A percentile compares a stretch with the other conserved stretches of the same genome.
Conservation (phyloP, 2,888 invertebrate species). For the Euplexia lucipara region DNA sequence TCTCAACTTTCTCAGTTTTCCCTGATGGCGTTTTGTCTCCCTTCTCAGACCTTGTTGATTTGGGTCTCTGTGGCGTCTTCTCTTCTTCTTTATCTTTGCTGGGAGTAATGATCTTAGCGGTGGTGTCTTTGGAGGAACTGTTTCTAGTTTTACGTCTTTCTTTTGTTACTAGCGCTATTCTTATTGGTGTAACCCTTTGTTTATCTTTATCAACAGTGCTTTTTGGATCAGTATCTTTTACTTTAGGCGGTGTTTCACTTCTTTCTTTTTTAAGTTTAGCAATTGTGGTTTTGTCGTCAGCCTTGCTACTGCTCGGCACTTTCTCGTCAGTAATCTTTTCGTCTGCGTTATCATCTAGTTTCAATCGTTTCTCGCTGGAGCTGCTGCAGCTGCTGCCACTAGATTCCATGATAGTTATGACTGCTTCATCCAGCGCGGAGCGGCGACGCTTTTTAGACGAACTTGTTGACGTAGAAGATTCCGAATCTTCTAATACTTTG, state of each 20-base stretch:
- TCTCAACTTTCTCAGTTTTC: constrained; percentile 25
- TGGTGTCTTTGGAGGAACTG: constrained; percentile 54
- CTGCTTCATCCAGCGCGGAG: constrained; percentile 80
- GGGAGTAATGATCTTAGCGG: constrained; percentile 60
- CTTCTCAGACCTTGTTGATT: constrained; percentile 58
- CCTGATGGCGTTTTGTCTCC: constrained; percentile 26
- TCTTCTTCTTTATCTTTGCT: constrained; percentile 55
- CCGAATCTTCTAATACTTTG: constrained; percentile 45
- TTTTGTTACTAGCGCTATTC: constrained; percentile 71
- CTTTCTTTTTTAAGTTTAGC: constrained; percentile 50
- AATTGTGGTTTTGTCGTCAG: constrained; percentile 30
- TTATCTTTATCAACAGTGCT: constrained; percentile 66
- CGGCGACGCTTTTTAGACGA: constrained; percentile 80
- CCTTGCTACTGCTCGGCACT: constrained; percentile 57
- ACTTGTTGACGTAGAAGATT: constrained; percentile 21
- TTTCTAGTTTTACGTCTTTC: constrained; percentile 67
- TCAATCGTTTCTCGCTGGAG: constrained; percentile 72
- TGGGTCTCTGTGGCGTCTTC: constrained; percentile 53
- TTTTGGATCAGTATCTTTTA: constrained; percentile 63
- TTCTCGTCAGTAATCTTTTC: constrained; percentile 52
- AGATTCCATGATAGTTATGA: constrained; percentile 75
- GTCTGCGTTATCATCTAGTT: constrained; percentile 59
- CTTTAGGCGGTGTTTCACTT: constrained; percentile 35
- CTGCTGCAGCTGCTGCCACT: constrained; percentile 60
- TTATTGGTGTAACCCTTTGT: constrained; percentile 70